Conservation (phyloP, 2,113 vertebrate species). For the Peromyscus leucopus region DNA sequence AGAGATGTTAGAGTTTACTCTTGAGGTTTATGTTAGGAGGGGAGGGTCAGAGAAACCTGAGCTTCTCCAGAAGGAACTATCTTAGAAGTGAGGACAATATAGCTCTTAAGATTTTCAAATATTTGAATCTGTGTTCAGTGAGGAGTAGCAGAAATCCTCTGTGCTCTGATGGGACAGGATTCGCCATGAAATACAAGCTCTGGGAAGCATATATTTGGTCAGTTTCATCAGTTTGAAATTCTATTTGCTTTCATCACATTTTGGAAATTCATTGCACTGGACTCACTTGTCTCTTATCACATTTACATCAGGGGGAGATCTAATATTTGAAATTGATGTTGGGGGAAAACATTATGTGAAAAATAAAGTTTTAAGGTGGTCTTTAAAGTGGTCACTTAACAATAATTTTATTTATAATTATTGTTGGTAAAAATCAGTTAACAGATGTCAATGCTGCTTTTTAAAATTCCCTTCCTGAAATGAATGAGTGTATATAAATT, state of each 20-base stretch:
- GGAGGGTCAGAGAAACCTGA: neutral
- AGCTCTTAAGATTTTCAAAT: neutral
- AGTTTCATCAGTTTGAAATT: neutral
- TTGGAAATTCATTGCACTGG: neutral
- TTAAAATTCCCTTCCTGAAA: neutral
- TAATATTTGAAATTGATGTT: neutral
- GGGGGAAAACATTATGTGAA: neutral
- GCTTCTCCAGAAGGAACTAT: neutral
- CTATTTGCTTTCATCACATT: neutral
- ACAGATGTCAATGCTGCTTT: neutral
- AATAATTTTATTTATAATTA: neutral
- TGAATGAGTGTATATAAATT: neutral
- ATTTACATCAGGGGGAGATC: neutral
- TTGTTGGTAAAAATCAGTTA: neutral
- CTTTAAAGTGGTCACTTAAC: neutral
- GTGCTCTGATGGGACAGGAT: accelerated
- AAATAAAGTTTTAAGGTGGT: neutral
- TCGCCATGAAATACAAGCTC: neutral
- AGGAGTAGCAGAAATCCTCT: neutral
- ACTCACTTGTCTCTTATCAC: neutral
- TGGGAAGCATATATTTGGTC: neutral
- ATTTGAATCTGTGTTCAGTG: neutral
- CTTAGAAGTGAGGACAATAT: neutral
- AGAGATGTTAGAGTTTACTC: neutral
- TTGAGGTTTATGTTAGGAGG: neutral